Evolutionary conservation across 2,888 invertebrate genomes (phyloP).

Genomic region (Caenorhabditis sp.): DNA sequence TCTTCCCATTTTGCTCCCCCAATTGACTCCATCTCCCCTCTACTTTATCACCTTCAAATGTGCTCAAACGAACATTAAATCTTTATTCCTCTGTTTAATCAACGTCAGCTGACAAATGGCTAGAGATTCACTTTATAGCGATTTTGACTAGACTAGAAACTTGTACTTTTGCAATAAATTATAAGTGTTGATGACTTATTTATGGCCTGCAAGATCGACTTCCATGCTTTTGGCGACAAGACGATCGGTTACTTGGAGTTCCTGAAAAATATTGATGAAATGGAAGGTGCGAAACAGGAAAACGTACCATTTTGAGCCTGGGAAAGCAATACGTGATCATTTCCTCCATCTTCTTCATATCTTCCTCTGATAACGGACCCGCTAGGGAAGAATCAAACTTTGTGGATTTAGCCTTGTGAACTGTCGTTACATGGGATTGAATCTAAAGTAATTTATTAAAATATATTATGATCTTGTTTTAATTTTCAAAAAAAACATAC

Average conservation of each 20-base stretch:
- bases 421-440: conserved; percentile 72
- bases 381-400: conserved; percentile 69
- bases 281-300: no score
- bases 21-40: no score
- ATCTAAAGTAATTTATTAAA: conserved; percentile 54
- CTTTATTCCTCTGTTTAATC: not conserved
- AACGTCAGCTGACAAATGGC: not conserved
- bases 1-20: no score
- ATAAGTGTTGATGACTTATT: conserved; percentile 27
- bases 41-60: no score
- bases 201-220: conserved; percentile 51
- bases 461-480: no score
- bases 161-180: conserved; percentile 38
- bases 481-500: conserved; percentile 23
- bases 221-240: conserved; percentile 63
- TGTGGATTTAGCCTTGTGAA: conserved; percentile 69
- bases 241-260: conserved; percentile 69
- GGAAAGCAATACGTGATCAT: conserved; percentile 70
- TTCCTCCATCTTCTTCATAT: conserved; percentile 71
- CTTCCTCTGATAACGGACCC: conserved; percentile 59
- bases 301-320: conserved; percentile 61
- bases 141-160: conserved; percentile 10
- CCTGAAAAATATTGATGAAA: conserved; percentile 26
- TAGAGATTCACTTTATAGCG: conserved; percentile 1
- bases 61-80: no score